A percentile compares a stretch with the other conserved stretches of the same genome.
These are phyloP conservation scores for Akabosia matsudoensis DNA, from an alignment of 1,140 invertebrate genomes.

Conservation along the genomic window DNA sequence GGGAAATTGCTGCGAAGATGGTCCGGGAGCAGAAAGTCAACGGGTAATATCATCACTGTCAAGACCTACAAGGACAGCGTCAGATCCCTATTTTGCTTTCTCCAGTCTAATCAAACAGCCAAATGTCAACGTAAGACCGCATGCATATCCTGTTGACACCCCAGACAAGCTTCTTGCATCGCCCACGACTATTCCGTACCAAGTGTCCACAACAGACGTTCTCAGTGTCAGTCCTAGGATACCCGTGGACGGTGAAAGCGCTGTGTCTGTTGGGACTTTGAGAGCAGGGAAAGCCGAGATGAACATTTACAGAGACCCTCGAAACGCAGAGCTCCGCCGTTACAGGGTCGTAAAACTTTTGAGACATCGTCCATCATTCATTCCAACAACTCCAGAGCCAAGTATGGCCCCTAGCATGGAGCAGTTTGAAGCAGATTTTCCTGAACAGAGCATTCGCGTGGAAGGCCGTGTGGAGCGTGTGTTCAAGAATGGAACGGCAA, in stretches of 20 bases:
- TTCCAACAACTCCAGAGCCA: neutral
- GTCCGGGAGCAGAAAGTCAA: neutral
- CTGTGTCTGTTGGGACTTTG: too few species aligned
- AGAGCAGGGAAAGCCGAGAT: neutral
- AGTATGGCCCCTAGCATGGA: conserved; percentile 6
- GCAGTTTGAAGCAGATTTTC: conserved; percentile 16
- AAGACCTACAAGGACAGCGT: neutral
- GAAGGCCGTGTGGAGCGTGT: conserved; percentile 9
- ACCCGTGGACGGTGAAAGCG: neutral
- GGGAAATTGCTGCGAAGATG: conserved; percentile 16
- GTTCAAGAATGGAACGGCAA: neutral
- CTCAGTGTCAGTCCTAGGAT: conserved; percentile 15
- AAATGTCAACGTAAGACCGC: neutral
- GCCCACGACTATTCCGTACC: neutral
- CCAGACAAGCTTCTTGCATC: neutral
- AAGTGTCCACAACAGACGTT: neutral
- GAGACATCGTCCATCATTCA: neutral
- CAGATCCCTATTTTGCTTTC: neutral
- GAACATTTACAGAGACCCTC: neutral
- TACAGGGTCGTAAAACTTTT: neutral
- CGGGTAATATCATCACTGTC: neutral
- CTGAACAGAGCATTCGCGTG: neutral
- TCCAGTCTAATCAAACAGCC: neutral
- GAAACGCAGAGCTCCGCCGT: neutral
- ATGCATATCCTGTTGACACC: neutral